Evolutionary conservation across 2,888 invertebrate species (phyloP).

Genomic region (Trichacis sp.): DNA sequence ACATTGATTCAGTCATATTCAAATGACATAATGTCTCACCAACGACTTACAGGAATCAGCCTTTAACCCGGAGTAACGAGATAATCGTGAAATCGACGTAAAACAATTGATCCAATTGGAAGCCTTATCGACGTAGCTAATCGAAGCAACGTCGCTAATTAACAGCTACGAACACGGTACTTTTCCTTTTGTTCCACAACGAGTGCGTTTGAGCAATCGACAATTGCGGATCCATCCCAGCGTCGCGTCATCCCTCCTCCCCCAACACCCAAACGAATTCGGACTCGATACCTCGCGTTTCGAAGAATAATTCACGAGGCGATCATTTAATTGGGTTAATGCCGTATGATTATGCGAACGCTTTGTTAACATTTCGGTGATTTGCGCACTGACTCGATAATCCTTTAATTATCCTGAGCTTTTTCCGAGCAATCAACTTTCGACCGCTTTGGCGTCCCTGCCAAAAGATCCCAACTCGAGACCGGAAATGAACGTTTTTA

Average conservation of each 20-base stretch:
- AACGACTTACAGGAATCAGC: too few species aligned
- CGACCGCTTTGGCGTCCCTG: not conserved
- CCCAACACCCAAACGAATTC: constrained; percentile 22
- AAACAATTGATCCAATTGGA: not conserved
- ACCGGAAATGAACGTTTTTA: not conserved
- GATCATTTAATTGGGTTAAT: constrained; percentile 1
- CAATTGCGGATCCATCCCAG: constrained; percentile 25
- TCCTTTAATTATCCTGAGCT: not conserved
- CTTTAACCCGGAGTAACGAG: not conserved
- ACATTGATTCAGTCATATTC: too few species aligned
- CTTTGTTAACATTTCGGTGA: not conserved
- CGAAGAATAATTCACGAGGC: too few species aligned
- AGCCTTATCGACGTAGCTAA: constrained; percentile 19
- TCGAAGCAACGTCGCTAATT: constrained; percentile 47
- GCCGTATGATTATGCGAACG: constrained; percentile 20
- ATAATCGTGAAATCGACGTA: not conserved
- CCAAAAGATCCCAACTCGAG: not conserved
- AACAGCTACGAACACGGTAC: constrained; percentile 34
- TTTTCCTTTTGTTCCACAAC: constrained; percentile 28
- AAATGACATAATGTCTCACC: too few species aligned
- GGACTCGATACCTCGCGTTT: constrained; percentile 29
- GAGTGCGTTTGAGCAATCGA: constrained; percentile 32
- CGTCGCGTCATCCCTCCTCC: constrained; percentile 29
- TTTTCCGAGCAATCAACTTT: not conserved
- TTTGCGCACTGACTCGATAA: not conserved